phyloP scores from a whole-genome alignment of 2,888 invertebrate species.

The Leptogaster cylindrica region DNA sequence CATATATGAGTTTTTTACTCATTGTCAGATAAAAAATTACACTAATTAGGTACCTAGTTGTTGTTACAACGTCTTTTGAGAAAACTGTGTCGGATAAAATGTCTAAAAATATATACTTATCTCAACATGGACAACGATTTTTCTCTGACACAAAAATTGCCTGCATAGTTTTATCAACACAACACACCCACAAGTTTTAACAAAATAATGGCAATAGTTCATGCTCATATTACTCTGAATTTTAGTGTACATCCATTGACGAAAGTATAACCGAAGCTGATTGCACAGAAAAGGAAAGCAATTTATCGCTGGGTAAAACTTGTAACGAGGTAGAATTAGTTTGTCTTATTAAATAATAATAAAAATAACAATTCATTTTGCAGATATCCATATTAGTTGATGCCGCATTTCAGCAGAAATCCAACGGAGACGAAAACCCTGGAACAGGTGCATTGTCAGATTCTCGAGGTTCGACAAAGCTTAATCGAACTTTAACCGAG shows the following conservation, averaged over 20 bases:
- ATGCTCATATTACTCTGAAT: conserved; percentile 29
- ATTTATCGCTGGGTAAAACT: conserved; percentile 49
- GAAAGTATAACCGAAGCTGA: conserved; percentile 49
- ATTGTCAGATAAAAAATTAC: too few species aligned
- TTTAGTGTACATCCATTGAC: conserved; percentile 51
- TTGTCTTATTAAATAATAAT: too few species aligned
- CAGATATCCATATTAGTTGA: conserved; percentile 52
- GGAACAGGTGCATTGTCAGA: conserved; percentile 44
- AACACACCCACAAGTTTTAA: conserved; percentile 16
- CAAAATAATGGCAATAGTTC: conserved; percentile 12
- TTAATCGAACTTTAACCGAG: conserved; percentile 67
- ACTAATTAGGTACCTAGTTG: too few species aligned
- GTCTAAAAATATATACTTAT: conserved; percentile 31
- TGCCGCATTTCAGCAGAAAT: conserved; percentile 51
- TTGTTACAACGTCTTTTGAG: too few species aligned
- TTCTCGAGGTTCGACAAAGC: conserved; percentile 63
- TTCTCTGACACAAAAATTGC: not conserved
- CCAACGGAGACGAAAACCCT: conserved; percentile 41
- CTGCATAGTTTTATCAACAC: not conserved
- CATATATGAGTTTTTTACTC: too few species aligned
- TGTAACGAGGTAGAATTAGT: conserved; percentile 54
- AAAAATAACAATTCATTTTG: conserved; percentile 18
- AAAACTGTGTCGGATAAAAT: not conserved
- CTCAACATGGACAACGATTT: not conserved
- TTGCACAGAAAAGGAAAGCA: conserved; percentile 49